phyloP scores from a whole-genome alignment of 1,140 invertebrate genomes.

The Aricia agestis region DNA sequence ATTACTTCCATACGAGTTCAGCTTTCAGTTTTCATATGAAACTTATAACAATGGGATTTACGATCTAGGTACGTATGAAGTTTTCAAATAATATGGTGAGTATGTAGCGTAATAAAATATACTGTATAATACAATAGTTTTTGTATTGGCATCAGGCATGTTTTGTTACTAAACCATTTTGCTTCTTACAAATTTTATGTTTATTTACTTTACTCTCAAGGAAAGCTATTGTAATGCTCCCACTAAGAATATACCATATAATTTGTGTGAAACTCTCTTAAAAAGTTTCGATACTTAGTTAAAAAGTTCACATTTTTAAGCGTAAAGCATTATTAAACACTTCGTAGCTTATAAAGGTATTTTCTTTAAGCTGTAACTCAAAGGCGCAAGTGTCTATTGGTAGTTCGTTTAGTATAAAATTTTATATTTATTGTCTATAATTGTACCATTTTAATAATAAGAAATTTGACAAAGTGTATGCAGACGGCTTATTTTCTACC shows the following conservation, averaged over 20 bases:
- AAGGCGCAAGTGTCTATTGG: not conserved
- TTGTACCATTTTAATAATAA: too few relatives aligned
- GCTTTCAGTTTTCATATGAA: too few relatives aligned
- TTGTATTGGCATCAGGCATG: too few relatives aligned
- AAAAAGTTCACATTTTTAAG: not conserved
- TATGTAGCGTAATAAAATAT: too few relatives aligned
- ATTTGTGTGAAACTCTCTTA: not conserved
- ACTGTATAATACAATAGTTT: too few relatives aligned
- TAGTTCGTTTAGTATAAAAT: not conserved
- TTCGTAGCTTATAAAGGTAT: not conserved
- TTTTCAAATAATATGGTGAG: too few relatives aligned
- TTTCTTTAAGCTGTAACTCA: not conserved
- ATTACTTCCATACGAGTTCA: not conserved
- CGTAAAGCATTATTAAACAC: not conserved
- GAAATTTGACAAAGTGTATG: too few relatives aligned
- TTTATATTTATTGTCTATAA: too few relatives aligned
- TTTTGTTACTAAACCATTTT: too few relatives aligned
- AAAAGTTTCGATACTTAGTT: not conserved
- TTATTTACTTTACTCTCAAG: not conserved
- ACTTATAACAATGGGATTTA: too few relatives aligned
- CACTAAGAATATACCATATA: not conserved
- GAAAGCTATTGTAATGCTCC: not conserved
- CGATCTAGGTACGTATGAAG: too few relatives aligned
- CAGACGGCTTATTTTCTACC: too few relatives aligned
- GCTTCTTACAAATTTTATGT: not conserved